Evolutionary conservation across 2,888 invertebrate species (phyloP).

Genomic region (Andrena dorsata): DNA sequence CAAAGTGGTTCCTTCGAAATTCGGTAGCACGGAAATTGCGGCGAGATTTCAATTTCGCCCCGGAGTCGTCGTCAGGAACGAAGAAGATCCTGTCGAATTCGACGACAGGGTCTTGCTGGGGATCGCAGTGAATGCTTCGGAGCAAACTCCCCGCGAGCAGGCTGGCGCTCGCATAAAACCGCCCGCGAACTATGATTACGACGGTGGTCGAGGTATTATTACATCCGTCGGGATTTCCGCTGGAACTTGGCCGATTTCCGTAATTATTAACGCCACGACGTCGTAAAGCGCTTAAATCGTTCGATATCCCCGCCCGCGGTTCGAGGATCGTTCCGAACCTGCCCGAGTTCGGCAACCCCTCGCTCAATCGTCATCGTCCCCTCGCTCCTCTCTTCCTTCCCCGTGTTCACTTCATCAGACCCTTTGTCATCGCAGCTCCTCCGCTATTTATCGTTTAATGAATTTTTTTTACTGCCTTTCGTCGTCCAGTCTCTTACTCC

Average conservation of each 20-base stretch:
- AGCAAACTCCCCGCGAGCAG: constrained; percentile 30
- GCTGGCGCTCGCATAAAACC: constrained; percentile 32
- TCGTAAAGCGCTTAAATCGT: constrained; percentile 23
- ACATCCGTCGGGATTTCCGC: constrained; percentile 15
- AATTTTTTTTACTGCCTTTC: neutral
- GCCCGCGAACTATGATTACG: constrained; percentile 37
- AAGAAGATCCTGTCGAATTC: constrained; percentile 30
- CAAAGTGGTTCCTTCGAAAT: neutral
- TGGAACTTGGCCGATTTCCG: constrained; percentile 38
- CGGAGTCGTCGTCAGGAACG: neutral
- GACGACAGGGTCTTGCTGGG: constrained; percentile 15
- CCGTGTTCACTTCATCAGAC: neutral
- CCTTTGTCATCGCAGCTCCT: neutral
- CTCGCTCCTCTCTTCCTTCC: too few relatives aligned
- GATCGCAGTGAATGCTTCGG: constrained; percentile 10
- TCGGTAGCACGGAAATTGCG: neutral
- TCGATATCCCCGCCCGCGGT: neutral
- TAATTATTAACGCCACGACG: constrained; percentile 45
- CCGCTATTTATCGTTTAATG: neutral
- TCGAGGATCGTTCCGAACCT: neutral
- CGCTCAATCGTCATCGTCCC: neutral
- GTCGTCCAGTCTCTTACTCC: neutral
- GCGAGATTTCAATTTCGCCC: constrained; percentile 22
- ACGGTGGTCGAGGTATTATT: constrained; percentile 33
- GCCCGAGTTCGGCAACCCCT: neutral